phyloP scores from a whole-genome alignment of 2,797 vertebrate genomes.

The Sebastes hopkinsi region DNA sequence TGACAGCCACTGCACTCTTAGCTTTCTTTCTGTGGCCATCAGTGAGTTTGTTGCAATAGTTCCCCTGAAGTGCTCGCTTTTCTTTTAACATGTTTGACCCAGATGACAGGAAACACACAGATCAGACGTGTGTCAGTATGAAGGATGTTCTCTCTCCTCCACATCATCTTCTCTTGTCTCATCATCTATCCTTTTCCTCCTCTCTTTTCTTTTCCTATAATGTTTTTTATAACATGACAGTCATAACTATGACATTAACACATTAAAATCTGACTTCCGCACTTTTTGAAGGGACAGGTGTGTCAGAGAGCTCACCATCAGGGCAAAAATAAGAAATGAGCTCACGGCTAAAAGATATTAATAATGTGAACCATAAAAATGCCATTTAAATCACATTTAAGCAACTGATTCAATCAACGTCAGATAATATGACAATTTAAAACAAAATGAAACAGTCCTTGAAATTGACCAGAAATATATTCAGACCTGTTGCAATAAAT shows the following conservation, averaged over 20 bases:
- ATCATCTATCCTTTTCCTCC: background rate
- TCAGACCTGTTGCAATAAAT: constrained; percentile 1
- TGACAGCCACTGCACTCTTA: background rate
- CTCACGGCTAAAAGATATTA: background rate
- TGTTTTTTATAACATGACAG: background rate
- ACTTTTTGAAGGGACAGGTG: background rate
- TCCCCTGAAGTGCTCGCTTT: background rate
- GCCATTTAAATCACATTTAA: background rate
- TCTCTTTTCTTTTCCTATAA: background rate
- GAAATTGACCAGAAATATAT: background rate
- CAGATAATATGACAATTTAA: background rate
- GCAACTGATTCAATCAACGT: background rate
- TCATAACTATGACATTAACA: background rate
- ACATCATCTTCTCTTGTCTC: background rate
- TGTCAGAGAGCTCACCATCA: background rate
- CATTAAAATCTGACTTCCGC: background rate
- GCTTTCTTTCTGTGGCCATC: background rate
- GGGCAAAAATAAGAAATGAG: background rate
- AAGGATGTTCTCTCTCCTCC: background rate
- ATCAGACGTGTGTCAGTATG: background rate
- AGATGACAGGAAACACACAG: background rate
- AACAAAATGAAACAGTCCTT: background rate
- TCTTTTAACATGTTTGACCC: background rate
- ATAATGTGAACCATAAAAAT: background rate
- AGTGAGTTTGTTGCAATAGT: background rate